Percentiles rank a stretch among this genome's conserved stretches.
phyloP scores from a whole-genome alignment of 2,888 invertebrate genomes.

The Ellobium chinense region DNA sequence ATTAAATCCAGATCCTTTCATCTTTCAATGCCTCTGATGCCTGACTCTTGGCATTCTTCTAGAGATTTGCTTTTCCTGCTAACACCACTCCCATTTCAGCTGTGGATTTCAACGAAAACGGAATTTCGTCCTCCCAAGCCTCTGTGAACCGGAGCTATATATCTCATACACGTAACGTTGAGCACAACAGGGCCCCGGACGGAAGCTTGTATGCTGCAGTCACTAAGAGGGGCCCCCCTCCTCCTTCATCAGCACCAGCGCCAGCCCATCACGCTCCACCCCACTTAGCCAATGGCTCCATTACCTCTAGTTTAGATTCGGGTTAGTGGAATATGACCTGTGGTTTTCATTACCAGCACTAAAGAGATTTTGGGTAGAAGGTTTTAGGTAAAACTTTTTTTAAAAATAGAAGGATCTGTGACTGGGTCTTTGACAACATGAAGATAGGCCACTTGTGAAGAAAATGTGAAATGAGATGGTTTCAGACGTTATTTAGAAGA shows the following conservation, averaged over 20 bases:
- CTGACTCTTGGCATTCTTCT: no score
- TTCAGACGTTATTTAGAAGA: no score
- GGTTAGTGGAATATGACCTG: conserved; percentile 88
- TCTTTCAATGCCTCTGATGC: no score
- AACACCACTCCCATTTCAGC: conserved; percentile 49
- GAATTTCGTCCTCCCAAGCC: conserved; percentile 51
- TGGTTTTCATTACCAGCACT: no score
- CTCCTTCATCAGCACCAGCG: conserved; percentile 27
- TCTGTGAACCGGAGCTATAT: conserved; percentile 41
- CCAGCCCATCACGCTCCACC: conserved; percentile 59
- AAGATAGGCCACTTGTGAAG: no score
- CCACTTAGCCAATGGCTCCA: conserved; percentile 79
- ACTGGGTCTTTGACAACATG: no score
- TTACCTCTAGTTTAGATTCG: conserved; percentile 94
- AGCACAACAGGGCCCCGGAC: conserved; percentile 81
- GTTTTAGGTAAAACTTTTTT: no score
- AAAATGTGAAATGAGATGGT: no score
- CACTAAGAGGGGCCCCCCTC: conserved; percentile 73
- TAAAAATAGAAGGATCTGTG: no score
- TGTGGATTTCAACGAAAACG: conserved; percentile 66
- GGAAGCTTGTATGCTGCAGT: conserved; percentile 91
- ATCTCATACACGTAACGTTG: conserved; percentile 44
- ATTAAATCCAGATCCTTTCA: no score
- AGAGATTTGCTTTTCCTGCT: no score
- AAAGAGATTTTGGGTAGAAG: no score